A percentile compares a stretch with the other conserved stretches of the same genome.
phyloP scores from a whole-genome alignment of 2,113 vertebrate genomes.

The Capreolus pygargus region DNA sequence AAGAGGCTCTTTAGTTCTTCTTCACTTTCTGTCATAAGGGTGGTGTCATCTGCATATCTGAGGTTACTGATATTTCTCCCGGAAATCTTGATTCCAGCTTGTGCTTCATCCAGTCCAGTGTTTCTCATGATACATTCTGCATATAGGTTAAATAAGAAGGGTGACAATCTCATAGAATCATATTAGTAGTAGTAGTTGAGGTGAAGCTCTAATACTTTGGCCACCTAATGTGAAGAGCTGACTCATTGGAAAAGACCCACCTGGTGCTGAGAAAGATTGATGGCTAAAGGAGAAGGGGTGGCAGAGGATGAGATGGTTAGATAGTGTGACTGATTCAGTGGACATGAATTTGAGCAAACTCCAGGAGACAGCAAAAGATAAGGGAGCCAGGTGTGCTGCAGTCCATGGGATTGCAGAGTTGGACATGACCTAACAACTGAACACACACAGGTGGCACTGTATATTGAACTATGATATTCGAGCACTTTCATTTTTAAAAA shows the following conservation, averaged over 20 bases:
- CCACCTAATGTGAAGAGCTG: neutral
- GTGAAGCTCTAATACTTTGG: neutral
- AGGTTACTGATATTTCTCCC: neutral
- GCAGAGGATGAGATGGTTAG: neutral
- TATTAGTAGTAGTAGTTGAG: neutral
- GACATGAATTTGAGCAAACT: neutral
- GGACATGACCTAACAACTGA: neutral
- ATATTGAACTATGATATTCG: neutral
- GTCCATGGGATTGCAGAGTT: neutral
- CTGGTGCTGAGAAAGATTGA: neutral
- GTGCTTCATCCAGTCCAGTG: neutral
- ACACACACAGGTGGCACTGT: neutral
- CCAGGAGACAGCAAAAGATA: neutral
- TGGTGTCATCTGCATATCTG: neutral
- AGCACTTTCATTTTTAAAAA: slow-evolving; percentile 1
- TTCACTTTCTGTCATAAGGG: neutral
- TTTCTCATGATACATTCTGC: neutral
- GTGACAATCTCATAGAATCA: neutral
- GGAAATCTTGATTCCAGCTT: neutral
- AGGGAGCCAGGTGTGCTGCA: neutral
- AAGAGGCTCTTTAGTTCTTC: neutral
- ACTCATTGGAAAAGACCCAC: neutral
- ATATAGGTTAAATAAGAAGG: neutral
- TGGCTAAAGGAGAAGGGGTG: neutral
- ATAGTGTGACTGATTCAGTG: neutral